A percentile compares a stretch with the other conserved stretches of the same genome.
phyloP scores from a whole-genome alignment of 2,113 vertebrate genomes.

The Tetrax tetrax region DNA sequence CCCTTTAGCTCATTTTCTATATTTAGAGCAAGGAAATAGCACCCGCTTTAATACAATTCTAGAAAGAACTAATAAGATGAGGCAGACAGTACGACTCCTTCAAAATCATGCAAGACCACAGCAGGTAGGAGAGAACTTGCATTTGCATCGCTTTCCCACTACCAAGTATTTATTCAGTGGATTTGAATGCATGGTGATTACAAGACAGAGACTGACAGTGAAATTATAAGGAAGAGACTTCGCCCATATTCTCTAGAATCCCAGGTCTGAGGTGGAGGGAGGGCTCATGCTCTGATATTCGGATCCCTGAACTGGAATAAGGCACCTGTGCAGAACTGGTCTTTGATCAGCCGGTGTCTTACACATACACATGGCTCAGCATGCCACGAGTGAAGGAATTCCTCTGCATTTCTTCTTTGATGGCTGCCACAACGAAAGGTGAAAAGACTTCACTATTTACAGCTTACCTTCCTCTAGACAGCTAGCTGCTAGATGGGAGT shows the following conservation, averaged over 20 bases:
- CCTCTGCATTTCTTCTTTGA: background rate
- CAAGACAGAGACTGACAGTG: background rate
- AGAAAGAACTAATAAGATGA: background rate
- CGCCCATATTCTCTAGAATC: background rate
- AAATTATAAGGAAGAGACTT: background rate
- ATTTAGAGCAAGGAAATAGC: background rate
- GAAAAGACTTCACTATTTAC: background rate
- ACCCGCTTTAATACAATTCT: background rate
- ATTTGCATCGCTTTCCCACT: rapidly evolving
- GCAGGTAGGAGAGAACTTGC: background rate
- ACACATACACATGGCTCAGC: background rate
- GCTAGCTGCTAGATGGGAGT: background rate
- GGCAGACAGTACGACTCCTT: background rate
- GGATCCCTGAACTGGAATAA: background rate
- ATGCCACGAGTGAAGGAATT: background rate
- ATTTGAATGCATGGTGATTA: background rate
- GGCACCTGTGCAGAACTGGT: background rate
- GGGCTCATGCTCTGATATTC: background rate
- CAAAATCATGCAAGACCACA: background rate
- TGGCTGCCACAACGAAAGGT: background rate
- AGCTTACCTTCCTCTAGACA: background rate
- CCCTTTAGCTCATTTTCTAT: background rate
- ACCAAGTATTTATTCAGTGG: background rate
- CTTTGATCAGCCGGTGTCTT: background rate
- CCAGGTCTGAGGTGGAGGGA: background rate